A percentile compares a stretch with the other conserved stretches of the same genome.
Evolutionary conservation across 2,797 vertebrate species (phyloP).

Genomic region (Otolemur crassicaudatus): DNA sequence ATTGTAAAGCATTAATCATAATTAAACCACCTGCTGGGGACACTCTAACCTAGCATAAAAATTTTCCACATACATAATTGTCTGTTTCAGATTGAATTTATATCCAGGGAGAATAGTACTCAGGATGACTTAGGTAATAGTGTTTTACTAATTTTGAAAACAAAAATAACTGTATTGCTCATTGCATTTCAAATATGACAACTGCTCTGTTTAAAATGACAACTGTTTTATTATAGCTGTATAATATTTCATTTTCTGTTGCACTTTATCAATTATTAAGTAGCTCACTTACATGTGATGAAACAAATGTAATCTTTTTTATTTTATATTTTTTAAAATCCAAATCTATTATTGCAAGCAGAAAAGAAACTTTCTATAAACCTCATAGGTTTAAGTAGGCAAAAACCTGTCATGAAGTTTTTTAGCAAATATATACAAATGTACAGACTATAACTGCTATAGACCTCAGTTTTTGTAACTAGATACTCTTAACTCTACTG

Average conservation of each 20-base stretch:
- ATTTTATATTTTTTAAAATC: background rate
- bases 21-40: conserved; percentile 53
- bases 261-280: background rate
- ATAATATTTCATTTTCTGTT: background rate
- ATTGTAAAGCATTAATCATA: conserved; percentile 60
- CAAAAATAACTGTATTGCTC: background rate
- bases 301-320: background rate
- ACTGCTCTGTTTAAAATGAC: background rate
- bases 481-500: background rate
- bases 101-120: background rate
- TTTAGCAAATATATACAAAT: background rate
- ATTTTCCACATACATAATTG: conserved; percentile 11
- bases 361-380: background rate
- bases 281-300: background rate
- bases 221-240: background rate
- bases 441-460: background rate
- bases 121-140: background rate
- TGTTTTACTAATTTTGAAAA: conserved; percentile 49
- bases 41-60: conserved; percentile 53
- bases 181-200: background rate
- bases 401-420: background rate
- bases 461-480: background rate
- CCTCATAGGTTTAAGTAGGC: background rate
- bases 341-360: background rate
- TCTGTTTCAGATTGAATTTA: conserved; percentile 35